These are phyloP conservation scores for Drosophila ustulata DNA, from an alignment of 2,888 invertebrate genomes.

Conservation along the genomic window DNA sequence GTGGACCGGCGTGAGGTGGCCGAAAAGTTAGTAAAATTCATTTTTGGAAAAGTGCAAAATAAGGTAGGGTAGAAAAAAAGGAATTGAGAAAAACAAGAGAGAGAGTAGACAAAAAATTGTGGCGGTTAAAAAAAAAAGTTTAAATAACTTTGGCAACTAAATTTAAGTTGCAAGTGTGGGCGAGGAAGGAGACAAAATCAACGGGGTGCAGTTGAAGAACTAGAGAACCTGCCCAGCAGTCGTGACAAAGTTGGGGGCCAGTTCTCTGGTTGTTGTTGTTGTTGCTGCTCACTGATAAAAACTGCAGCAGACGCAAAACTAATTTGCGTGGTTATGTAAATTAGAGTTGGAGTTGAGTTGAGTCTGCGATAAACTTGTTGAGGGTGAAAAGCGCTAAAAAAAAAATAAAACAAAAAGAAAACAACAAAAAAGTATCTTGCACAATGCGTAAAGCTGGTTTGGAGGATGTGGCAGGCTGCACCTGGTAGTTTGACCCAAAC, in stretches of 20 bases:
- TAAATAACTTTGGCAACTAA: constrained; percentile 80
- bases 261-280: constrained; percentile 29
- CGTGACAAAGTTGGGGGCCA: constrained; percentile 71
- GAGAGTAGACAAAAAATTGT: constrained; percentile 14
- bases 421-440: constrained; percentile 42
- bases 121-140: constrained; percentile 63
- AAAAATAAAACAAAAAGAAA: constrained; percentile 21
- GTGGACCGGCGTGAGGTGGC: constrained; percentile 41
- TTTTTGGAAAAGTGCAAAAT: constrained; percentile 71
- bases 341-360: constrained; percentile 71
- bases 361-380: constrained; percentile 75
- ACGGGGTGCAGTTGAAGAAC: constrained; percentile 16
- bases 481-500: constrained; percentile 23
- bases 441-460: constrained; percentile 65
- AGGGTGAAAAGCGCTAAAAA: constrained; percentile 49
- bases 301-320: constrained; percentile 79
- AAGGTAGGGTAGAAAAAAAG: constrained; percentile 48
- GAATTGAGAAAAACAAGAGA: constrained; percentile 13
- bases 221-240: constrained; percentile 36
- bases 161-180: constrained; percentile 66
- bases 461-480: background rate
- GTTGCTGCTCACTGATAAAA: constrained; percentile 66
- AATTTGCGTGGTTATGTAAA: constrained; percentile 79
- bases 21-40: constrained; percentile 74
- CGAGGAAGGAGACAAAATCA: constrained; percentile 13